These are phyloP conservation scores for Diceros bicornis DNA, from an alignment of 2,797 vertebrate genomes.

Conservation along the genomic window DNA sequence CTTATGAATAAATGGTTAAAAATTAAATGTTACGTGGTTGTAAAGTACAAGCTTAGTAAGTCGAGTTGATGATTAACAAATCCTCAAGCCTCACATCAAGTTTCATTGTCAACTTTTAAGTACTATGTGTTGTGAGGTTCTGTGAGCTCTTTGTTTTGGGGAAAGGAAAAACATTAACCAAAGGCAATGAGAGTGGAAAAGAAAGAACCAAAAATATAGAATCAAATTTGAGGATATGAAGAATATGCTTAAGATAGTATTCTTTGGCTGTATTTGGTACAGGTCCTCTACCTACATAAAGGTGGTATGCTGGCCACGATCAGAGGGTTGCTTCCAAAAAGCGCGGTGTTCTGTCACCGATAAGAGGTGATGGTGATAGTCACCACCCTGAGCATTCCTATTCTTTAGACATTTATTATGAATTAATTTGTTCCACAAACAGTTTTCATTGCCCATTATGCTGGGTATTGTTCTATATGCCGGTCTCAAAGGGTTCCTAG, in stretches of 20 bases:
- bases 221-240: not conserved
- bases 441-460: not conserved
- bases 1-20: conserved; percentile 20
- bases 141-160: conserved; percentile 24
- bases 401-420: not conserved
- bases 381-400: not conserved
- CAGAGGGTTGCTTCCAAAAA: not conserved
- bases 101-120: conserved; percentile 49
- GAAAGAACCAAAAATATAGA: not conserved
- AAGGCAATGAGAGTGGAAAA: conserved; percentile 9
- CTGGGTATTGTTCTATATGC: not conserved
- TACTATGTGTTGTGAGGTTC: conserved; percentile 29
- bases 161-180: conserved; percentile 17
- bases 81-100: conserved; percentile 32
- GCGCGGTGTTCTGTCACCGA: not conserved
- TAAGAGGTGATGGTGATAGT: not conserved
- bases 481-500: not conserved
- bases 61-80: conserved; percentile 61
- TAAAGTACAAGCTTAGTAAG: conserved; percentile 66
- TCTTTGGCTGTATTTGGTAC: not conserved
- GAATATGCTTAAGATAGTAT: not conserved
- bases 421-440: conserved; percentile 8
- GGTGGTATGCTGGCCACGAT: not conserved
- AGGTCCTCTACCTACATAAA: not conserved
- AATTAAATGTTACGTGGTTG: conserved; percentile 41